phyloP scores from a whole-genome alignment of 2,113 vertebrate genomes.

The Callocephalon fimbriatum region DNA sequence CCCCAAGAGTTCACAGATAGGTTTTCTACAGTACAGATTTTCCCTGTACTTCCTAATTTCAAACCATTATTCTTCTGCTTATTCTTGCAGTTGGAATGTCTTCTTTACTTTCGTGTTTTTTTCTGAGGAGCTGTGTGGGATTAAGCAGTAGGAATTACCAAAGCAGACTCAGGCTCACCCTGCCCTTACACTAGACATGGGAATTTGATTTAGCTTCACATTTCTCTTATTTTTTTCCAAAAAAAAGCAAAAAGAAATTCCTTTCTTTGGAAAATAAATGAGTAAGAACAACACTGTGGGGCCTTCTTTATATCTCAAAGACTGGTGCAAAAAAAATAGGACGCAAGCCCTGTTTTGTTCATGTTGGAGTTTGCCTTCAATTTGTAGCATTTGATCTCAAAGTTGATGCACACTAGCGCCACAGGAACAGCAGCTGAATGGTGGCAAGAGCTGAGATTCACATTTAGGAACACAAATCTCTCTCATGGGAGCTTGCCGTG shows the following conservation, averaged over 20 bases:
- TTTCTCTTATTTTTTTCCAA: neutral
- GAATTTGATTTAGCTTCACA: neutral
- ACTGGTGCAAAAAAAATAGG: neutral
- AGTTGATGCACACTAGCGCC: neutral
- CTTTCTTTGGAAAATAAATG: neutral
- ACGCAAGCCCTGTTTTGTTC: neutral
- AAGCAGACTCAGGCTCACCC: neutral
- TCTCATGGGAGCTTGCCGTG: neutral
- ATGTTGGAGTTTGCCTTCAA: neutral
- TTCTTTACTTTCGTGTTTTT: neutral
- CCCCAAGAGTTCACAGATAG: neutral
- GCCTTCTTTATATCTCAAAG: neutral
- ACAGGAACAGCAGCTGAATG: neutral
- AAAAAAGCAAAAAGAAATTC: neutral
- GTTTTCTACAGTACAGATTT: neutral
- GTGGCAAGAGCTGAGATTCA: constrained; percentile 20
- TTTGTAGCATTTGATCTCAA: neutral
- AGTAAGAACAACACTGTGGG: neutral
- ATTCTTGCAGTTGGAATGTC: neutral
- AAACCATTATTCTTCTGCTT: neutral
- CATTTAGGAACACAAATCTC: constrained; percentile 43
- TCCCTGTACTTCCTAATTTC: neutral
- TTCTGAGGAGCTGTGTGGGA: neutral
- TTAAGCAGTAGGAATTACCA: neutral
- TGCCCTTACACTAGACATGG: neutral